Conservation (phyloP, 1,140 invertebrate genomes). For the Calycopis cecrops region DNA sequence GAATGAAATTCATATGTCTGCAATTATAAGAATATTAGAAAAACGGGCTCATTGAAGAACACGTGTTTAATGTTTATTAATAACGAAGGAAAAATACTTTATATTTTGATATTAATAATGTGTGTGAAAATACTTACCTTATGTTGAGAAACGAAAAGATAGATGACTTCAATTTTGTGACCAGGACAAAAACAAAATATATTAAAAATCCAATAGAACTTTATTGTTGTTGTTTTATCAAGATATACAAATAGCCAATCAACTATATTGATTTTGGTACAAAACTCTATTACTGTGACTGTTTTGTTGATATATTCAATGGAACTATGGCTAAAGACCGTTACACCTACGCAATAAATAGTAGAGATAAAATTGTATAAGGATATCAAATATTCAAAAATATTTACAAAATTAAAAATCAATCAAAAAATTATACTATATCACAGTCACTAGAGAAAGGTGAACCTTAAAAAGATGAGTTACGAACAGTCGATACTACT, state of each 20-base stretch:
- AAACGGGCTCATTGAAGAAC: no score
- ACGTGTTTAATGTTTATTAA: no score
- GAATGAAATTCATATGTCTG: no score
- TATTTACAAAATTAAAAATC: conserved; percentile 66
- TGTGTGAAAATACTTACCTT: no score
- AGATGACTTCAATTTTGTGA: no score
- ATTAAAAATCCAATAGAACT: conserved; percentile 26
- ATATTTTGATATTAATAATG: no score
- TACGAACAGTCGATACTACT: neutral
- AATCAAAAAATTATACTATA: conserved; percentile 69
- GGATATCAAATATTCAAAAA: conserved; percentile 66
- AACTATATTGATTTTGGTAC: conserved; percentile 33
- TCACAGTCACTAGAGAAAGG: conserved; percentile 70
- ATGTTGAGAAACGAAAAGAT: no score
- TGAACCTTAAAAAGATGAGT: conserved; percentile 7
- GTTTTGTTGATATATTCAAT: conserved; percentile 22
- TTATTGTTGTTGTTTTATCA: conserved; percentile 23
- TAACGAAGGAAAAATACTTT: no score
- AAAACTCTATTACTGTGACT: conserved; percentile 50
- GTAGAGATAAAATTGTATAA: conserved; percentile 69
- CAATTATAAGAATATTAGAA: no score
- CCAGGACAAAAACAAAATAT: conserved; percentile 20
- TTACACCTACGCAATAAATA: conserved; percentile 60
- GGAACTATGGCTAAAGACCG: conserved; percentile 24
- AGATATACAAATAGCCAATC: conserved; percentile 23